Percentiles rank a stretch among this genome's conserved stretches.
Evolutionary conservation across 1,140 invertebrate species (phyloP).

Genomic region (Stegodyphus dumicola): DNA sequence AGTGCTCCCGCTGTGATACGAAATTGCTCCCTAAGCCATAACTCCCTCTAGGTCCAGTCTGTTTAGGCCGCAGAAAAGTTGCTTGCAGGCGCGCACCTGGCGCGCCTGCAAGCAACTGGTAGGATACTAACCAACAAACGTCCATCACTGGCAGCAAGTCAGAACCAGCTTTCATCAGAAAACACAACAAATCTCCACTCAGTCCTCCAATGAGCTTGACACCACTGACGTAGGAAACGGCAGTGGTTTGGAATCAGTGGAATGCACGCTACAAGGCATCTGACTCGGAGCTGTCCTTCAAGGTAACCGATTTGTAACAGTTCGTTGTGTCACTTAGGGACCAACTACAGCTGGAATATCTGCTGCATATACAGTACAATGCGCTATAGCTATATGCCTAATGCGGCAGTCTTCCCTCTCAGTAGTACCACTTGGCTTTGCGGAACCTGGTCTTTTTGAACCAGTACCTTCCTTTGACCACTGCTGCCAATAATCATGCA

Average conservation of each 20-base stretch:
- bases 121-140: background rate
- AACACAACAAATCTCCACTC: too few species aligned
- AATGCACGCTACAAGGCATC: too few species aligned
- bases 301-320: background rate
- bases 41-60: background rate
- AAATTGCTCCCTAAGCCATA: background rate
- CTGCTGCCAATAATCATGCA: too few species aligned
- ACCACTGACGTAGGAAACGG: too few species aligned
- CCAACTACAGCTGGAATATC: slow-evolving; percentile 4
- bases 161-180: background rate
- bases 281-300: too few species aligned
- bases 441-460: background rate
- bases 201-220: too few species aligned
- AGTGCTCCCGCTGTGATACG: background rate
- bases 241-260: too few species aligned
- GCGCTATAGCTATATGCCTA: background rate
- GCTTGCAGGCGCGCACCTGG: background rate
- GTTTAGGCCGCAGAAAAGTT: background rate
- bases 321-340: background rate
- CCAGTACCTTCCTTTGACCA: background rate
- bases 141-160: slow-evolving; percentile 1
- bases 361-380: background rate
- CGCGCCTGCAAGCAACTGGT: too few species aligned
- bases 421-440: background rate
- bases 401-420: slow-evolving; percentile 8